Base-by-base conservation (phyloP, 2,888 invertebrate genomes). In the Corbicula japonica region DNA sequence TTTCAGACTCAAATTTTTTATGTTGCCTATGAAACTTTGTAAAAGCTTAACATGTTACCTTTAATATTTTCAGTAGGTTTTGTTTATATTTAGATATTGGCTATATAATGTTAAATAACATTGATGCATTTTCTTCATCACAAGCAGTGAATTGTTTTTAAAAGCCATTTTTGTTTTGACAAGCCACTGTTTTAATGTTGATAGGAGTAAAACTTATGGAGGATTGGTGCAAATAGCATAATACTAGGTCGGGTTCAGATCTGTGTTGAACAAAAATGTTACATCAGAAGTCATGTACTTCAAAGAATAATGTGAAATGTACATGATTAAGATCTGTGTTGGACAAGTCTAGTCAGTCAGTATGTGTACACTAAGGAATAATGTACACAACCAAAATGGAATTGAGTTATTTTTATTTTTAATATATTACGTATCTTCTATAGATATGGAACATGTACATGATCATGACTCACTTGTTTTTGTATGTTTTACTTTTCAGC, bases 51-150 rank as follows among this genome's bases (percentile, higher is more conserved):
- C 41, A 41, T 41, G 41, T 41, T 41, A 41, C 41, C 41, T 41
- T 41, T 41, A 18, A 41, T 41, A 41, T 41, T 41, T 41, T 41
- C 41, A 41, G 41, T 41, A 41, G 41, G 41, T 41, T 41, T 41
- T 12, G 41, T 41, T n/a, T n/a, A n/a, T n/a, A n/a, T n/a, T n/a
- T n/a, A n/a, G n/a, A n/a, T n/a, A n/a, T 41, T 41, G 41, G 41
- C 41, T 41, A 41, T 41, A 41, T 41, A 41, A 41, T 41, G 41
- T 41, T 41, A 41, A 41, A 41, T 41, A 41, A 41, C 41, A 41
- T 41, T 41, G 41, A 41, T 41, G 41, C 41, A 41, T 41, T 41
- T 41, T 41, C 41, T 41, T 41, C 41, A 41, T 41, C 41, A 41
- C 41, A 41, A 41, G 41, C 41, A 41, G 41, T 41, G 41, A 41